Percentiles rank a stretch among this genome's conserved stretches.
phyloP scores from a whole-genome alignment of 92 coral and sea anemone genomes.

The Virgularia gustaviana region DNA sequence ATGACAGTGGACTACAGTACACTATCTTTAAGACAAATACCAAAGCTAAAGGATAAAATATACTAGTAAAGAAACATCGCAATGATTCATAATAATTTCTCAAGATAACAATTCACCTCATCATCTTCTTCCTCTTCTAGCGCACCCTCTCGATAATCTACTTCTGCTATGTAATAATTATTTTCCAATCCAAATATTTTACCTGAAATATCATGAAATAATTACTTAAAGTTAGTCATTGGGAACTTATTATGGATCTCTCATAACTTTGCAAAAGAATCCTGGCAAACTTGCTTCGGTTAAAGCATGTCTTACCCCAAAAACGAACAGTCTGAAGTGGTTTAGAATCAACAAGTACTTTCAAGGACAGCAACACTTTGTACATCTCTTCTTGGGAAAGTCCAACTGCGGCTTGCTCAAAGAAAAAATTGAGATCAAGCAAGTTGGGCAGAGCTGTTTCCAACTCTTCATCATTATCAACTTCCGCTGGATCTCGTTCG shows the following conservation, averaged over 20 bases:
- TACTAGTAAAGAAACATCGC: too few relatives aligned
- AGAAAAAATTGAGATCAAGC: constrained; percentile 85
- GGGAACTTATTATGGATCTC: too few relatives aligned
- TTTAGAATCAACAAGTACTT: constrained; percentile 83
- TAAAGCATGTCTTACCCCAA: constrained; percentile 73
- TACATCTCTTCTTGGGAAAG: constrained; percentile 90
- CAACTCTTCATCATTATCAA: constrained; percentile 85
- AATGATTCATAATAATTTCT: not conserved
- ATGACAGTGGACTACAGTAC: too few relatives aligned
- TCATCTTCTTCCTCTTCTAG: constrained; percentile 98
- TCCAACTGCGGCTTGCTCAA: constrained; percentile 98
- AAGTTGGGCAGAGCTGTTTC: constrained; percentile 95
- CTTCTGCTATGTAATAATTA: constrained; percentile 91
- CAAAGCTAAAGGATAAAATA: too few relatives aligned
- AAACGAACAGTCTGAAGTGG: constrained; percentile 93
- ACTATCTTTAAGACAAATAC: too few relatives aligned
- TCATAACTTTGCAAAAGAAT: too few relatives aligned
- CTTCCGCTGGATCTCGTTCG: constrained; percentile 83
- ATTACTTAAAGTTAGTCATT: too few relatives aligned
- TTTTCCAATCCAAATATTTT: constrained; percentile 89
- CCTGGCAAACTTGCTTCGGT: too few relatives aligned
- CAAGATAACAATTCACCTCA: constrained; percentile 53
- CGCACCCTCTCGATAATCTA: constrained; percentile 95
- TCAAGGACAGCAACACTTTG: constrained; percentile 73
- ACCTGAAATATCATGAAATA: too few relatives aligned